Evolutionary conservation across 2,113 vertebrate species (phyloP).

Genomic region (Pedionomus torquatus): DNA sequence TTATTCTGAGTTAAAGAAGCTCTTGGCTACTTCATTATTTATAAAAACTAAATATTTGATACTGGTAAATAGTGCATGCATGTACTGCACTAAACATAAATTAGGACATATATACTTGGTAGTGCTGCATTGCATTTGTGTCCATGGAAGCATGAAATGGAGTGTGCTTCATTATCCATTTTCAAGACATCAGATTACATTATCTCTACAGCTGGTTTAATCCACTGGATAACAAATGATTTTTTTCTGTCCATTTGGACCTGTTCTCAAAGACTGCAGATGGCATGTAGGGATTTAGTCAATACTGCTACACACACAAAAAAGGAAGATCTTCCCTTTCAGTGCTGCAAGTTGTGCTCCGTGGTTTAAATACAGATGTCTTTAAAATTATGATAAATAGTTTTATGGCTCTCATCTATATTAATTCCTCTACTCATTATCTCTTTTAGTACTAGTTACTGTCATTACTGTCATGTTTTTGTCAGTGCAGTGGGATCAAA

Average conservation of each 20-base stretch:
- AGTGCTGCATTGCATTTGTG: background rate
- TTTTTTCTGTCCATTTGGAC: background rate
- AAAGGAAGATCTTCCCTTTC: background rate
- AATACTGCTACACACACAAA: background rate
- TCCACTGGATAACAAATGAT: background rate
- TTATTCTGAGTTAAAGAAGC: background rate
- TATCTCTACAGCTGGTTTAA: background rate
- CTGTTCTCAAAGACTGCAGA: background rate
- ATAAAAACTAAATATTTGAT: background rate
- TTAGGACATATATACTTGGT: background rate
- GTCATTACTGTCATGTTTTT: background rate
- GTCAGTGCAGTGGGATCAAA: background rate
- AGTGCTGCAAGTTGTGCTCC: background rate
- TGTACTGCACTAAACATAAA: background rate
- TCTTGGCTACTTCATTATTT: background rate
- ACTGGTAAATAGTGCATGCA: background rate
- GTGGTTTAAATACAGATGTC: background rate
- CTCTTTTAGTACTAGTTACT: background rate
- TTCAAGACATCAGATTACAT: conserved; percentile 15
- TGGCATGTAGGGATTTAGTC: background rate
- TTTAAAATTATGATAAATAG: background rate
- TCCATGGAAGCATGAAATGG: background rate
- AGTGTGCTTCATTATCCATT: background rate
- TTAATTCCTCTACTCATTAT: background rate
- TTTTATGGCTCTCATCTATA: background rate